phyloP scores from a whole-genome alignment of 2,113 vertebrate species.

The Hirundichthys speculiger region DNA sequence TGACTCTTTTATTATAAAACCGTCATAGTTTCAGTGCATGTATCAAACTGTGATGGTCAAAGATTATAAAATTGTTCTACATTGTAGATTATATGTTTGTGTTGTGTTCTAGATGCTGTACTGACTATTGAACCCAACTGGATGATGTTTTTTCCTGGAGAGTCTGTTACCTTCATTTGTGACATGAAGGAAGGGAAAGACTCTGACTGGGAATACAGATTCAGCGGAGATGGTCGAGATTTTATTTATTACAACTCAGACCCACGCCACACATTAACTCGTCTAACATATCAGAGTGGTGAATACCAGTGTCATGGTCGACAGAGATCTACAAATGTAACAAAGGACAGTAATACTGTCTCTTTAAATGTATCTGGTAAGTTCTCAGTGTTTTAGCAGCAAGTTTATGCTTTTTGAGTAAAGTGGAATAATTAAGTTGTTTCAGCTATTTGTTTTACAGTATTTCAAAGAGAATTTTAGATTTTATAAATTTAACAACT shows the following conservation, averaged over 20 bases:
- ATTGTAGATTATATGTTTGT: background rate
- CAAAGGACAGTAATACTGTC: background rate
- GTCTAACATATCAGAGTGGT: rapidly evolving
- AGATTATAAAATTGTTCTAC: too few relatives aligned
- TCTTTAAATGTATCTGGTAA: constrained; percentile 2
- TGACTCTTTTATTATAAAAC: too few relatives aligned
- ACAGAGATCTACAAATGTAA: rapidly evolving
- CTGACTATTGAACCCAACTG: background rate
- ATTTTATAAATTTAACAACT: too few relatives aligned
- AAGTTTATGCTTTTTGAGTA: too few relatives aligned
- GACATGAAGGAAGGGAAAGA: constrained; percentile 3
- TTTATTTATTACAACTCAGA: rapidly evolving
- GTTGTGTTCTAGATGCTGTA: constrained; percentile 8
- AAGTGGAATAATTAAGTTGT: background rate
- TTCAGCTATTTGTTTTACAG: too few relatives aligned
- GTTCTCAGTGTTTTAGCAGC: background rate
- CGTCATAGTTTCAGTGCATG: too few relatives aligned
- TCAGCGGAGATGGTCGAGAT: rapidly evolving
- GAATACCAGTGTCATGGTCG: background rate
- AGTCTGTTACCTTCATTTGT: constrained; percentile 31
- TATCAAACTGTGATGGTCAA: too few relatives aligned
- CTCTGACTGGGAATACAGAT: background rate
- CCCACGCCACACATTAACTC: background rate
- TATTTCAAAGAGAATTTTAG: too few relatives aligned
- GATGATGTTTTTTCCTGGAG: background rate